These are phyloP conservation scores for Sakesphorus luctuosus DNA, from an alignment of 2,113 vertebrate genomes.

Conservation along the genomic window DNA sequence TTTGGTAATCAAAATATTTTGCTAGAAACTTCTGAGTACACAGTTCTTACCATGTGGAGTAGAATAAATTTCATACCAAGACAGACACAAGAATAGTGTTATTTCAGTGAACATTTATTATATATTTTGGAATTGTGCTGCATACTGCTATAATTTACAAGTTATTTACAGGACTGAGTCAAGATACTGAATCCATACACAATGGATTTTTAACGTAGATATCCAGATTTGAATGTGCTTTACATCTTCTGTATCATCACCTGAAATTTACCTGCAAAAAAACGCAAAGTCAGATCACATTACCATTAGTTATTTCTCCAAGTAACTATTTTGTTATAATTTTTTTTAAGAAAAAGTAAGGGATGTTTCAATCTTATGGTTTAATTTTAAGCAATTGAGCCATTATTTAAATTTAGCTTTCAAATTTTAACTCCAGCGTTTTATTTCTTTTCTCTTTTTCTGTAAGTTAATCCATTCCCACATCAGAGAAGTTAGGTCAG, in stretches of 20 bases:
- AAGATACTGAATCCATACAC: neutral
- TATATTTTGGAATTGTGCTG: neutral
- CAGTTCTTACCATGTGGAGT: neutral
- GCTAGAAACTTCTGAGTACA: neutral
- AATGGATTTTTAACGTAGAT: neutral
- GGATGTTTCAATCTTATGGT: neutral
- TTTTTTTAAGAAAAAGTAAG: neutral
- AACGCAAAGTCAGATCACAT: neutral
- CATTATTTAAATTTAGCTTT: neutral
- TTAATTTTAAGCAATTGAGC: neutral
- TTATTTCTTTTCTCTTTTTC: neutral
- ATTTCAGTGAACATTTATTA: conserved; percentile 13
- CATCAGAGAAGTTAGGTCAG: neutral
- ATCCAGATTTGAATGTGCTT: conserved; percentile 9
- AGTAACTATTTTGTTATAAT: neutral
- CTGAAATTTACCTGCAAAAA: conserved; percentile 92
- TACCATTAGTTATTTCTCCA: neutral
- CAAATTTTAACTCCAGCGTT: neutral
- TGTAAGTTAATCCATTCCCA: neutral
- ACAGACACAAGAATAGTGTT: neutral
- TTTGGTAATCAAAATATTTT: neutral
- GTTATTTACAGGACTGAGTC: conserved; percentile 5
- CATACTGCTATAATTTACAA: conserved; percentile 38
- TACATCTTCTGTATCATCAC: conserved; percentile 98
- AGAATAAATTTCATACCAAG: conserved; percentile 9